Percentiles rank a stretch among this genome's conserved stretches.
phyloP scores from a whole-genome alignment of 2,888 invertebrate species.

The Acrobasis repandana region DNA sequence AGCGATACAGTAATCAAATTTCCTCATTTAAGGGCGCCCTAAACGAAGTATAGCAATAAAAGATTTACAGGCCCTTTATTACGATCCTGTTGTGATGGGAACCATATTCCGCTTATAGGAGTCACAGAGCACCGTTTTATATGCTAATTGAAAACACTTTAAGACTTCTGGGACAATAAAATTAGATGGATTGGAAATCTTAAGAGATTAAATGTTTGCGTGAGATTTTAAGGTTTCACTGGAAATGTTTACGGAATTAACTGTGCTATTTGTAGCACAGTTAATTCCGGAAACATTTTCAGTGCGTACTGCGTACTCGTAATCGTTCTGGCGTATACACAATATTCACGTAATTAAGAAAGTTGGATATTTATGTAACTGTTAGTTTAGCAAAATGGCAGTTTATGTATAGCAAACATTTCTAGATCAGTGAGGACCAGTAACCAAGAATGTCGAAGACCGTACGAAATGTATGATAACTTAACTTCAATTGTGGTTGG shows the following conservation, averaged over 20 bases:
- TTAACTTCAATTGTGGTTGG: too few species aligned
- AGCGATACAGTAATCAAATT: not conserved
- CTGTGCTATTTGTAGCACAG: too few species aligned
- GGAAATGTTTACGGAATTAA: not conserved
- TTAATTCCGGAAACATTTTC: too few species aligned
- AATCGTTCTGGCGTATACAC: too few species aligned
- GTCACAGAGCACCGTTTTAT: conserved; percentile 48
- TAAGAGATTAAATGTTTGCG: conserved; percentile 21
- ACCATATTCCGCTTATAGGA: conserved; percentile 34
- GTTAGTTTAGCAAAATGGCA: too few species aligned
- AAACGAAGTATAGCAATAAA: conserved; percentile 13
- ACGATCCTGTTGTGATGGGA: conserved; percentile 13
- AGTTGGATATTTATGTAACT: too few species aligned
- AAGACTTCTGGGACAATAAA: conserved; percentile 36
- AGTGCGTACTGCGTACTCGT: too few species aligned
- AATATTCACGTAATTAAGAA: too few species aligned
- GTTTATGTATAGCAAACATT: too few species aligned
- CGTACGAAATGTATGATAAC: too few species aligned
- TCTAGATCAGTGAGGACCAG: too few species aligned
- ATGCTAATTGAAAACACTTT: conserved; percentile 52
- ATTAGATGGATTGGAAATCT: conserved; percentile 36
- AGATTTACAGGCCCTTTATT: conserved; percentile 15
- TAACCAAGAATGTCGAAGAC: too few species aligned
- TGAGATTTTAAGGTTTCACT: conserved; percentile 4
- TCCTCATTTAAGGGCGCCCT: not conserved